These are phyloP conservation scores for Hirudo medicinalis DNA, from an alignment of 1,140 invertebrate genomes.

Conservation along the genomic window DNA sequence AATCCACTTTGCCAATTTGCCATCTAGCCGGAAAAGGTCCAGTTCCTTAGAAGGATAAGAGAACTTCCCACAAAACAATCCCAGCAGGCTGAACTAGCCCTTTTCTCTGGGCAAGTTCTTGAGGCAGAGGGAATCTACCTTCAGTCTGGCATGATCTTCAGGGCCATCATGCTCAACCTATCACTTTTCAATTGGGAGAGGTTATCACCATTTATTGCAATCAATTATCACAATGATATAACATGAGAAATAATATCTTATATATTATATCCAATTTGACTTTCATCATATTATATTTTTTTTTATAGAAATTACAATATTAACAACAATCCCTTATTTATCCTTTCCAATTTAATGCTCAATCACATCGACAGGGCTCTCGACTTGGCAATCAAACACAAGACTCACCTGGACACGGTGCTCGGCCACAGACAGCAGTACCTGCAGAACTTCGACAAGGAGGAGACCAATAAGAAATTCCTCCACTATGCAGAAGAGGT, in stretches of 20 bases:
- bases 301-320: too few species aligned
- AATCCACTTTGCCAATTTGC: slow-evolving; percentile 15
- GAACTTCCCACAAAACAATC: slow-evolving; percentile 48
- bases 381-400: slow-evolving; percentile 67
- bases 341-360: slow-evolving; percentile 23
- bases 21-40: slow-evolving; percentile 66
- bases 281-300: too few species aligned
- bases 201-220: slow-evolving; percentile 32
- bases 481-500: slow-evolving; percentile 52
- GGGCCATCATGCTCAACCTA: slow-evolving; percentile 68
- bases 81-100: slow-evolving; percentile 62
- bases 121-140: slow-evolving; percentile 70
- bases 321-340: too few species aligned
- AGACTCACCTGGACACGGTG: slow-evolving; percentile 62
- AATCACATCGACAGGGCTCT: slow-evolving; percentile 50
- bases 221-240: too few species aligned
- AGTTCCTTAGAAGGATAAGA: slow-evolving; percentile 72
- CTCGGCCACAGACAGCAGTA: slow-evolving; percentile 61
- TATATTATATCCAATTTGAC: too few species aligned
- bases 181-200: slow-evolving; percentile 71
- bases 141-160: slow-evolving; percentile 58
- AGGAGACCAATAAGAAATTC: slow-evolving; percentile 62
- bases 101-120: slow-evolving; percentile 60
- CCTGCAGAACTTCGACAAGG: slow-evolving; percentile 56
- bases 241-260: too few species aligned